Base-by-base conservation (phyloP, 2,797 vertebrate genomes). In the Halcyon badia region DNA sequence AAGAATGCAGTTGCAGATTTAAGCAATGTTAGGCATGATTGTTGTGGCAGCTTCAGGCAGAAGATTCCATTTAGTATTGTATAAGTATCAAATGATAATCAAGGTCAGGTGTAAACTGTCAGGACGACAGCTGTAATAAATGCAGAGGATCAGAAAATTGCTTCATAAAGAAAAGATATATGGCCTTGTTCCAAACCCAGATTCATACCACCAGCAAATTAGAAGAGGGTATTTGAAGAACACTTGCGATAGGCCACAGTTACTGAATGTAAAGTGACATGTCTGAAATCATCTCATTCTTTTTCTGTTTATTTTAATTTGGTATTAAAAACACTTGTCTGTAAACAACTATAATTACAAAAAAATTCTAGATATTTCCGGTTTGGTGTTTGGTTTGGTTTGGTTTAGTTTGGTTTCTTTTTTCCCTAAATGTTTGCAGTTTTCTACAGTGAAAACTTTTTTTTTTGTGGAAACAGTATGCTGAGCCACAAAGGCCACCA, bases 71-170 rank as follows among this genome's bases (percentile, higher is more conserved):
- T 89, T 97, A 91, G 81, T 39, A 49, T 71, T 89, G 81, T 80
- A 93, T 88, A 94, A 95, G 91, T 94, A 93, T 65, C 79, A 89
- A 93, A 94, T 92, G 51, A 75, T 96, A 96, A 96, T 96, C 96
- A 97, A 97, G 96, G 84, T 97, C 94, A 96, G 92, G 60, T 78
- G 75, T 46, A 83, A 96, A 89, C 91, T 91, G 78, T 87, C 92
- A 93, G 69, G 81, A 77, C 70, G 76, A 37, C 17, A 78, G 87
- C 78, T 78, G 82, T 95, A 96, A 97, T 97, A 96, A 97, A 98
- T 95, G 89, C 91, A 96, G 91, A 93, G 86, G 72, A 97, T 97
- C 83, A 96, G 94, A 96, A 98, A 97, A 97, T 92, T 95, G 77
- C 95, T 96, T 97, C 94, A 94, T 96, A 97, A 97, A 88, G 69